phyloP scores from a whole-genome alignment of 2,797 vertebrate species.

The Urophycis tenuis region DNA sequence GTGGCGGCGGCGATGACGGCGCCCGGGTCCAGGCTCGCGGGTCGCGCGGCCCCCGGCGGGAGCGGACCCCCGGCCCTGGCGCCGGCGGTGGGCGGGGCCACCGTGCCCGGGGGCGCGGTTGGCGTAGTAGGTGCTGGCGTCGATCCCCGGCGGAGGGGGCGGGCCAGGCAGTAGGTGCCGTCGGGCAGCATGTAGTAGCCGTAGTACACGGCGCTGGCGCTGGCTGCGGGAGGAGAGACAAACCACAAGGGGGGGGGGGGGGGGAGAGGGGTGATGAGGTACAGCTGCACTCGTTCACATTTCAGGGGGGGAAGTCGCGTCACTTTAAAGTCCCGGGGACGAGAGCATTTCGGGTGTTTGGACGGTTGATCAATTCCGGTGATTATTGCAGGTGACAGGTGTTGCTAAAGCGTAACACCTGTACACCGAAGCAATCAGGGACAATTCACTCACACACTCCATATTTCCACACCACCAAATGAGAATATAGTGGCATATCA shows the following conservation, averaged over 20 bases:
- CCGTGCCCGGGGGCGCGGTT: slow-evolving; percentile 69
- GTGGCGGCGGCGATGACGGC: slow-evolving; percentile 19
- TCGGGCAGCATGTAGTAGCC: slow-evolving; percentile 97
- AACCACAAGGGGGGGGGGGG: background rate
- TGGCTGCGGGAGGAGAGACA: slow-evolving; percentile 49
- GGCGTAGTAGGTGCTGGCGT: slow-evolving; percentile 81
- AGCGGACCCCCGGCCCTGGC: slow-evolving; percentile 67
- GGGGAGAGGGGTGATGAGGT: background rate
- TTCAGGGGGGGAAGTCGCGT: background rate
- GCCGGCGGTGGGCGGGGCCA: slow-evolving; percentile 65
- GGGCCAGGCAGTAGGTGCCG: slow-evolving; percentile 90
- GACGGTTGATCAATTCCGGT: background rate
- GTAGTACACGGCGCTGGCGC: slow-evolving; percentile 85
- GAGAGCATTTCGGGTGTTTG: background rate
- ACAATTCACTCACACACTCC: background rate
- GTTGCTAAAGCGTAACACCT: background rate
- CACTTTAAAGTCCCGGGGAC: background rate
- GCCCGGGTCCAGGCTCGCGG: slow-evolving; percentile 61
- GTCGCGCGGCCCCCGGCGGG: slow-evolving; percentile 71
- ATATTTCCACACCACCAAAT: too few species aligned
- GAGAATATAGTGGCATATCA: too few species aligned
- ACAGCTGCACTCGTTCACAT: background rate
- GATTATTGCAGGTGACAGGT: background rate
- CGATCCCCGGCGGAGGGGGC: slow-evolving; percentile 84
- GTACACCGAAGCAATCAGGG: background rate